Conservation (phyloP, 2,888 invertebrate species). For the Phragmatobia fuliginosa region DNA sequence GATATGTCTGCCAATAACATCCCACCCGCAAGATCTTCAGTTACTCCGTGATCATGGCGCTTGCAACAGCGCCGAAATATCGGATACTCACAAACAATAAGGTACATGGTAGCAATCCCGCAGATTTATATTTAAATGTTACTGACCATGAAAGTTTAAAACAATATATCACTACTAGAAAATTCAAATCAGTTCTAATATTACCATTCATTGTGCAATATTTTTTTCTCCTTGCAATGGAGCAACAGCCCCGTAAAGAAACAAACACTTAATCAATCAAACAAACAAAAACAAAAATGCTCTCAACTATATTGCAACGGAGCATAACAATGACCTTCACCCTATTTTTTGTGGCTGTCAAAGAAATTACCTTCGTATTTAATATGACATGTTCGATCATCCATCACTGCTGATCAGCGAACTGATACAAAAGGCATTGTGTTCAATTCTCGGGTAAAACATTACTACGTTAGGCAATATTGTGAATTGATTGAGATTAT, state of each 20-base stretch:
- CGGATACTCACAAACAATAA: too few species aligned
- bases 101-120: too few species aligned
- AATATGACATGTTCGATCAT: constrained; percentile 41
- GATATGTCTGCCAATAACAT: too few species aligned
- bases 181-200: background rate
- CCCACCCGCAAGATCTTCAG: too few species aligned
- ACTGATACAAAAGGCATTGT: constrained; percentile 55
- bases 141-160: too few species aligned
- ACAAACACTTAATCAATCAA: constrained; percentile 15
- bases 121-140: too few species aligned
- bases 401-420: constrained; percentile 52
- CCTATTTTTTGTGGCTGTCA: constrained; percentile 18
- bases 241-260: background rate
- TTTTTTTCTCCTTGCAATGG: background rate
- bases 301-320: constrained; percentile 4
- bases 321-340: constrained; percentile 16
- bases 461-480: constrained; percentile 44
- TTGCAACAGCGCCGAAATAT: too few species aligned
- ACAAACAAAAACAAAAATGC: constrained; percentile 5
- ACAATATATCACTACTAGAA: background rate
- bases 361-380: constrained; percentile 22
- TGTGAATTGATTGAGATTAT: constrained; percentile 16
- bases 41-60: too few species aligned
- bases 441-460: constrained; percentile 48
- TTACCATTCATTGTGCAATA: background rate